Evolutionary conservation across 1,140 invertebrate species (phyloP).

Genomic region (Chrysomallon squamiferum): DNA sequence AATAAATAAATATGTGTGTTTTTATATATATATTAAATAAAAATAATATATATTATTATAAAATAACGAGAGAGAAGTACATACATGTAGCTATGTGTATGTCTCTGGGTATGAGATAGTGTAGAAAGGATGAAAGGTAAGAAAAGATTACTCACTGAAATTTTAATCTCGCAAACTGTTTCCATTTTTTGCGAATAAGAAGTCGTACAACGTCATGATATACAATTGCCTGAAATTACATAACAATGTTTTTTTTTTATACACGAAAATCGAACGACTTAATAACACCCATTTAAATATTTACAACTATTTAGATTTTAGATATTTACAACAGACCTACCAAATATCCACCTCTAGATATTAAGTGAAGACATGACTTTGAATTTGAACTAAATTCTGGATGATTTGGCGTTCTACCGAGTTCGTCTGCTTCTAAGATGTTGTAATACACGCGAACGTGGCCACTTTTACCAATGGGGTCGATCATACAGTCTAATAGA

Average conservation of each 20-base stretch:
- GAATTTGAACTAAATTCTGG: conserved; percentile 30
- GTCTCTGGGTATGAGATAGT: too few species aligned
- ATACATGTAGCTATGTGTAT: too few species aligned
- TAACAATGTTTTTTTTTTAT: too few species aligned
- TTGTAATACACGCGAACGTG: conserved; percentile 43
- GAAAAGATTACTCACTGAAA: conserved; percentile 29
- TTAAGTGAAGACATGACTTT: conserved; percentile 48
- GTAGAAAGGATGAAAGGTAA: too few species aligned
- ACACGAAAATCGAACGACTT: too few species aligned
- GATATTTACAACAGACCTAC: conserved; percentile 12
- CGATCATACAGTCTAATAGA: conserved; percentile 52
- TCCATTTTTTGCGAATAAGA: conserved; percentile 42
- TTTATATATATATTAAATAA: too few species aligned
- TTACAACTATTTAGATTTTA: too few species aligned
- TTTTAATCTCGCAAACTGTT: conserved; percentile 32
- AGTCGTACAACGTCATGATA: conserved; percentile 44
- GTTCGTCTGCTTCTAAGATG: conserved; percentile 44
- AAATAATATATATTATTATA: too few species aligned
- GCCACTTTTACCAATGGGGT: conserved; percentile 31
- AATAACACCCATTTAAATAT: too few species aligned
- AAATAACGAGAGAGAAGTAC: too few species aligned
- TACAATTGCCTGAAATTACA: conserved; percentile 28
- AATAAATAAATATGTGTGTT: background rate
- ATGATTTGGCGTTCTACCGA: conserved; percentile 37
- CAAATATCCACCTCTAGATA: conserved; percentile 46